Percentiles rank a stretch among this genome's conserved stretches.
phyloP scores from a whole-genome alignment of 2,113 vertebrate species.

The Guaruba guarouba region DNA sequence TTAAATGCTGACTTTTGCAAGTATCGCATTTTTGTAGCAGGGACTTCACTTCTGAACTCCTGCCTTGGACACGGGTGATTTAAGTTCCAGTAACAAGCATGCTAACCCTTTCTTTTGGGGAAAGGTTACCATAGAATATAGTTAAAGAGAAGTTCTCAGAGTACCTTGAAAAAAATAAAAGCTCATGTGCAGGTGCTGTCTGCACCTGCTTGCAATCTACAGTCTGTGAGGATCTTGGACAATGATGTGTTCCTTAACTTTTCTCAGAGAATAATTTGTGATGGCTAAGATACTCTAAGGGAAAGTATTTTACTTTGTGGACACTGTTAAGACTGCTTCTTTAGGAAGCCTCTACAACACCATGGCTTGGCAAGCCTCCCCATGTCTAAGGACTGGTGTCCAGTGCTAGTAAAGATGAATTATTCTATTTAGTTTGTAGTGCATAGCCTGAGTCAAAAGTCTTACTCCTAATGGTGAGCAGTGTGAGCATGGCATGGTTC shows the following conservation, averaged over 20 bases:
- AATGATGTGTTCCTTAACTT: neutral
- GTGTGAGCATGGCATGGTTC: neutral
- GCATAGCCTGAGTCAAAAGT: neutral
- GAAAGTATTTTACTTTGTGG: neutral
- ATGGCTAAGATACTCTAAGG: neutral
- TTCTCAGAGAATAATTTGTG: neutral
- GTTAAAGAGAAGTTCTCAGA: neutral
- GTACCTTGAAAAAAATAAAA: neutral
- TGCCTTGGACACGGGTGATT: neutral
- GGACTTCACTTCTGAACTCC: neutral
- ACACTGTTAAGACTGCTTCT: neutral
- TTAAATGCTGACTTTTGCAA: neutral
- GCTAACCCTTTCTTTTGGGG: neutral
- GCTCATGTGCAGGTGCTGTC: neutral
- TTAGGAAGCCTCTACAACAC: neutral
- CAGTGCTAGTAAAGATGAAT: neutral
- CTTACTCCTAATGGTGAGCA: neutral
- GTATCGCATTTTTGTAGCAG: neutral
- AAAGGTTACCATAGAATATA: neutral
- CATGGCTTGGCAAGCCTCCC: neutral
- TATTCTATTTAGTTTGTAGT: neutral
- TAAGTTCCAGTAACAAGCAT: neutral
- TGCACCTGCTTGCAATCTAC: neutral
- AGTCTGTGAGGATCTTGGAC: neutral
- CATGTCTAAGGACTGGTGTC: neutral